Percentiles rank a stretch among this genome's conserved stretches.
phyloP scores from a whole-genome alignment of 2,797 vertebrate species.

The Cryptoblepharus egeriae region DNA sequence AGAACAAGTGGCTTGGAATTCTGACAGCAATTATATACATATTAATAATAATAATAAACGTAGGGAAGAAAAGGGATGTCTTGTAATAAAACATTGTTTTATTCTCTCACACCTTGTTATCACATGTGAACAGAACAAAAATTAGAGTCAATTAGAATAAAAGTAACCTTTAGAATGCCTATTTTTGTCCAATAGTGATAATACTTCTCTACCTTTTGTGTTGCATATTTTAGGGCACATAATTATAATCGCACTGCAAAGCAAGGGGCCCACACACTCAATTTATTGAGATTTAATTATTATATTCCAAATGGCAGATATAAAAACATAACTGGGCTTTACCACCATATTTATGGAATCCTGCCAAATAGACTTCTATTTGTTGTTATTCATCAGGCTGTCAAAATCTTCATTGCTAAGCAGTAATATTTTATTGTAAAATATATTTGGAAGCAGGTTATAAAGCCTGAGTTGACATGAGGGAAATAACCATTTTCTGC shows the following conservation, averaged over 20 bases:
- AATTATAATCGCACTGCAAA: slow-evolving; percentile 52
- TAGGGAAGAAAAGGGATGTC: neutral
- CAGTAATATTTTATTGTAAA: slow-evolving; percentile 32
- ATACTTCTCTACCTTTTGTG: slow-evolving; percentile 15
- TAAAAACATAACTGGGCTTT: slow-evolving; percentile 52
- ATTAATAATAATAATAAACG: neutral
- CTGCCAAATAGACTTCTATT: slow-evolving; percentile 18
- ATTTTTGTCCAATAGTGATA: slow-evolving; percentile 38
- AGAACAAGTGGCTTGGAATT: neutral
- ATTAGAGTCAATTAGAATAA: slow-evolving; percentile 14
- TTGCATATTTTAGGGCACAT: slow-evolving; percentile 35
- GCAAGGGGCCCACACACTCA: slow-evolving; percentile 44
- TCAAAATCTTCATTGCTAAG: slow-evolving; percentile 29
- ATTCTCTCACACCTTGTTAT: accelerated
- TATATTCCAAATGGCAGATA: slow-evolving; percentile 42
- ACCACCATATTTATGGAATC: slow-evolving; percentile 38
- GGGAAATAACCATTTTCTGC: slow-evolving; percentile 19
- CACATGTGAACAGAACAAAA: slow-evolving; percentile 7
- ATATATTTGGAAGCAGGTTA: neutral
- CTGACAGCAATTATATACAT: neutral
- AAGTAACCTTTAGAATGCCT: slow-evolving; percentile 40
- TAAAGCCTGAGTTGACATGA: slow-evolving; percentile 4
- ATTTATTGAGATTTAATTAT: slow-evolving; percentile 47
- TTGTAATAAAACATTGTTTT: neutral
- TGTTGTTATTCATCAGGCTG: slow-evolving; percentile 3